Evolutionary conservation across 1,140 invertebrate species (phyloP), one percentile per base, ranked within the genome.

Genomic region (Pseudomyrmex gracilis): DNA sequence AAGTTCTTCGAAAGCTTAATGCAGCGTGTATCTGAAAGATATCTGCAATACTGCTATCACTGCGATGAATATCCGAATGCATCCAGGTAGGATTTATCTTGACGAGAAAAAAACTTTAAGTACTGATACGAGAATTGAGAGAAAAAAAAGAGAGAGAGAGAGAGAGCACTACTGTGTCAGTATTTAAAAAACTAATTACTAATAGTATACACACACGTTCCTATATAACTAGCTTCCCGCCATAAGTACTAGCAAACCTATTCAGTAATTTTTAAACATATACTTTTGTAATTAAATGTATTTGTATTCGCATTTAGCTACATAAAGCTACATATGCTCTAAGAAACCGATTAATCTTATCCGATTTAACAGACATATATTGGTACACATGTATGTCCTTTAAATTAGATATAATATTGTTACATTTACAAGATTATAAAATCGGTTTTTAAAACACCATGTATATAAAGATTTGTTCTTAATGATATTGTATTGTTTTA

Each of bases 201-300:
- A 85, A 80, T 90, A 90, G 85, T 85, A 87, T 87, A 90, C 34
- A 34, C 34, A 34, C 34, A 34, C 85, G 89, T 89, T 90, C 88
- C 88, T 90, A 90, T 67, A 86, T 90, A 90, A 82, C 74, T 85
- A 89, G 88, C 88, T 89, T 90, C n/a, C 63, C 83, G 67, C 73
- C 73, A 76, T 85, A 89, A 55, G 63, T 77, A 77, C 61, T 53
- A 88, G 57, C 17, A 76, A 45, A 74, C 10, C 58, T 63, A 34
- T 74, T 74, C 22, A 63, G 73, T 74, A 74, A 63, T 51, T 74
- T 49, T 74, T 74, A 63, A 74, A 74, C 7, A 24, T 64, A 45
- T 58, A 22, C 34, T 13, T 9, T 63, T 34, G 24, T 63, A 63
- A 7, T 7, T 63, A 73, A 47, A 12, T 47, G 43, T 61, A 15